These are phyloP conservation scores for Pangasianodon gigas DNA, from an alignment of 2,113 vertebrate species.

Conservation along the genomic window DNA sequence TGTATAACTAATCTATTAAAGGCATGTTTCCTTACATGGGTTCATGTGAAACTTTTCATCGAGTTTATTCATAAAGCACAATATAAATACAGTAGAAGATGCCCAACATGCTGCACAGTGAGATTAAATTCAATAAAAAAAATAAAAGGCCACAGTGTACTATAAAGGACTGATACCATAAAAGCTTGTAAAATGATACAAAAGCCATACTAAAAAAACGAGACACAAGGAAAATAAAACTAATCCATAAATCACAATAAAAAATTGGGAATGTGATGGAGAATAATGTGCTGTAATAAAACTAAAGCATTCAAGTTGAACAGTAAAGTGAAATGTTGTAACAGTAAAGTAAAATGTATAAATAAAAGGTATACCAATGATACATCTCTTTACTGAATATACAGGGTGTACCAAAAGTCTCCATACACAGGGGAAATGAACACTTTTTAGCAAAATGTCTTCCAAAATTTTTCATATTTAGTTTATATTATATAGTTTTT, in stretches of 20 bases:
- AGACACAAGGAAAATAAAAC: not conserved
- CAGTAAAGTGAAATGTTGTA: not conserved
- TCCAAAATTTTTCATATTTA: too few relatives aligned
- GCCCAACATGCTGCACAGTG: not conserved
- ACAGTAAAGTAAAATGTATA: not conserved
- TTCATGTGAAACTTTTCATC: not conserved
- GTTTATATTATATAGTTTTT: too few relatives aligned
- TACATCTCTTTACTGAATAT: not conserved
- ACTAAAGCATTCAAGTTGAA: not conserved
- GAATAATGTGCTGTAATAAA: not conserved
- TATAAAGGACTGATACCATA: not conserved
- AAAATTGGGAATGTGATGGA: not conserved
- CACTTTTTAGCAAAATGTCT: too few relatives aligned
- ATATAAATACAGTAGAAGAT: not conserved
- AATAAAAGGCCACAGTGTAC: not conserved
- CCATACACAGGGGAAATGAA: too few relatives aligned
- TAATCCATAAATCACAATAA: not conserved
- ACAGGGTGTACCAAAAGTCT: too few relatives aligned
- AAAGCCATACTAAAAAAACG: not conserved
- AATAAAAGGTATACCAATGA: not conserved
- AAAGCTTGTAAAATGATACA: not conserved
- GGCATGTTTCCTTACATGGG: not conserved
- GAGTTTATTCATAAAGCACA: not conserved
- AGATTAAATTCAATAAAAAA: not conserved
- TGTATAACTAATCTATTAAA: not conserved